Conservation (phyloP, 2,113 vertebrate genomes). For the Atherinomorus stipes region DNA sequence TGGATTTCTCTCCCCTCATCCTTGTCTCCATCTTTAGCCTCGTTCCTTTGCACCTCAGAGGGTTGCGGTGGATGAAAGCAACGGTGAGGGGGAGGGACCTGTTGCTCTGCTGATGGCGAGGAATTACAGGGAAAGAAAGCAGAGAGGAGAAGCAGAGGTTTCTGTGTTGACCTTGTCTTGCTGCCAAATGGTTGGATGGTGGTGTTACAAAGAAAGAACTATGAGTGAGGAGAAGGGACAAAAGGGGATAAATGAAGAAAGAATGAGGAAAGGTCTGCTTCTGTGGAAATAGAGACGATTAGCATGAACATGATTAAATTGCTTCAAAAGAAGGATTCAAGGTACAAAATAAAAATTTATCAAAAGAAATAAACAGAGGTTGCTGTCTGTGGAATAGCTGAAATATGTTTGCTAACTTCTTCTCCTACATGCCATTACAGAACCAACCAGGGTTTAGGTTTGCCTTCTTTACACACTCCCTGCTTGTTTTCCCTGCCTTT, state of each 20-base stretch:
- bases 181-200: slow-evolving; percentile 60
- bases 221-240: slow-evolving; percentile 30
- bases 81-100: slow-evolving; percentile 8
- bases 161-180: slow-evolving; percentile 67
- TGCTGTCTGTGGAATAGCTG: too few relatives aligned
- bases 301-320: neutral
- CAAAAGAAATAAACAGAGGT: neutral
- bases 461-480: too few relatives aligned
- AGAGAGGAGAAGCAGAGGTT: slow-evolving; percentile 46
- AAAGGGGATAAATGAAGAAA: neutral
- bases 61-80: slow-evolving; percentile 35
- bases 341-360: neutral
- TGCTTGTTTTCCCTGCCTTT: too few relatives aligned
- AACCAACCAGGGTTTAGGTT: too few relatives aligned
- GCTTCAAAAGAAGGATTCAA: neutral
- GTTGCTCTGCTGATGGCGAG: slow-evolving; percentile 34
- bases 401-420: too few relatives aligned
- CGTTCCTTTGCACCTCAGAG: slow-evolving; percentile 2
- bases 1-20: slow-evolving; percentile 29
- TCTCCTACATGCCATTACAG: too few relatives aligned
- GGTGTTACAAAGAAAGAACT: slow-evolving; percentile 34
- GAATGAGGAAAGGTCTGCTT: neutral
- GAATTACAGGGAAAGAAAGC: slow-evolving; percentile 48
- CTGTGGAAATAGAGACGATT: neutral
- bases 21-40: slow-evolving; percentile 19